Conservation (phyloP, 2,888 invertebrate species). For the Cheilosia grossa region DNA sequence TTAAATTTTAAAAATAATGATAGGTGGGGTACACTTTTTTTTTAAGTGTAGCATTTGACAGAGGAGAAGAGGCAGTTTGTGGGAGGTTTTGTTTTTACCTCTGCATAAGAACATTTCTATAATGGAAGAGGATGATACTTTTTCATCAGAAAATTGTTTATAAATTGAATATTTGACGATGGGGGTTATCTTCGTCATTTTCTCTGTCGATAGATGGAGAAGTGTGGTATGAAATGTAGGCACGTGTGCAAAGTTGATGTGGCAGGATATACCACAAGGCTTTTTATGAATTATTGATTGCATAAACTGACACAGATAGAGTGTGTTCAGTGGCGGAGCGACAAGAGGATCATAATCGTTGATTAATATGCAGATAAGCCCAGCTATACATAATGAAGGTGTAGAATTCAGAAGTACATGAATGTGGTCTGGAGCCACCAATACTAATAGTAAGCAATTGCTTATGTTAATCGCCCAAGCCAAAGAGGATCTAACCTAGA, state of each 20-base stretch:
- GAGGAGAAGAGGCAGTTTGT: not conserved
- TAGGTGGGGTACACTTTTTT: not conserved
- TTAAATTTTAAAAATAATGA: conserved; percentile 11
- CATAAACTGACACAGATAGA: not conserved
- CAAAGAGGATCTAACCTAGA: no score
- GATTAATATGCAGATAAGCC: no score
- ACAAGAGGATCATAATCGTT: no score
- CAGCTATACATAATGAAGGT: no score
- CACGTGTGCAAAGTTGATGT: not conserved
- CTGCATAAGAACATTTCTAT: not conserved
- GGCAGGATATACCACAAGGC: not conserved
- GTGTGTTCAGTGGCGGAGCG: not conserved
- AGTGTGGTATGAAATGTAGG: not conserved
- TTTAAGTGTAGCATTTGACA: not conserved
- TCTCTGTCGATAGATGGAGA: conserved; percentile 14
- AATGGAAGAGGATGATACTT: conserved; percentile 28
- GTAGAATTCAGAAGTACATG: no score
- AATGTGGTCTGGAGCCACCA: no score
- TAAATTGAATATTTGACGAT: conserved; percentile 53
- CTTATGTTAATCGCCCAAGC: no score
- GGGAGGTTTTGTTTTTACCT: not conserved
- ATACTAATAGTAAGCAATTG: no score
- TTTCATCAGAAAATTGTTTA: conserved; percentile 49
- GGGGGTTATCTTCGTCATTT: conserved; percentile 4
- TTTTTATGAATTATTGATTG: conserved; percentile 6